Base-by-base conservation (phyloP, 2,113 vertebrate species). In the Rafetus swinhoei region DNA sequence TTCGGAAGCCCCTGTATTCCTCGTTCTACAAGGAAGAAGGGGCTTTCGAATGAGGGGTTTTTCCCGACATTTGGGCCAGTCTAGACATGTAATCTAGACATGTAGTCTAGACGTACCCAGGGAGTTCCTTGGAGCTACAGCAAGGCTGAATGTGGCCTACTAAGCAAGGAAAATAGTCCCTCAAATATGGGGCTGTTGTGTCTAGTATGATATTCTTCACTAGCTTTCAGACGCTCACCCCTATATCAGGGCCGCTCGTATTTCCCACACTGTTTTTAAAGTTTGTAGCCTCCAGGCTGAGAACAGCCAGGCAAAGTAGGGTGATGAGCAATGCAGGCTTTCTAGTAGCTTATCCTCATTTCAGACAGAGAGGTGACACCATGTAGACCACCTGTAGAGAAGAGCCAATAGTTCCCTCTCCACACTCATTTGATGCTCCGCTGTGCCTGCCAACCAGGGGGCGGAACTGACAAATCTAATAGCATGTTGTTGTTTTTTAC, bases 81-180 rank as follows among this genome's bases (percentile, higher is more conserved):
- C 45, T 45, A 45, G 45, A 45, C 45, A 45, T 45, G 45, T 45
- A 45, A 5, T 45, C 45, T 45, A 45, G 39, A 45, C 39, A 45
- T 45, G 39, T 45, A 45, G 45, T 45, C 45, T 45, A 45, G 45
- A 45, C 45, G 45, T 45, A 45, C 6, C 45, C 45, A 4, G 9
- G 35, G 65, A 72, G n/a, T 21, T 72, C 65, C 65, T 10, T 35
- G n/a, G 18, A 11, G n/a, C 65, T 72, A 35, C 65, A 72, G 10
- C n/a, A 72, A 72, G 65, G 65, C 65, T 72, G 85, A 87, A 82
- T 52, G 62, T 87, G 60, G 15, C 77, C 35, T 76, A 79, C 13
- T 54, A 72, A 72, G 65, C n/a, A 35, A 35, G 15, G 16, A 6
- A 2, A 0, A 0, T 3, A 81, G 0, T 15, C 55, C 81, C 39